These are phyloP conservation scores for Drosophila nigrodunni DNA, from an alignment of 1,140 invertebrate genomes.

Conservation along the genomic window DNA sequence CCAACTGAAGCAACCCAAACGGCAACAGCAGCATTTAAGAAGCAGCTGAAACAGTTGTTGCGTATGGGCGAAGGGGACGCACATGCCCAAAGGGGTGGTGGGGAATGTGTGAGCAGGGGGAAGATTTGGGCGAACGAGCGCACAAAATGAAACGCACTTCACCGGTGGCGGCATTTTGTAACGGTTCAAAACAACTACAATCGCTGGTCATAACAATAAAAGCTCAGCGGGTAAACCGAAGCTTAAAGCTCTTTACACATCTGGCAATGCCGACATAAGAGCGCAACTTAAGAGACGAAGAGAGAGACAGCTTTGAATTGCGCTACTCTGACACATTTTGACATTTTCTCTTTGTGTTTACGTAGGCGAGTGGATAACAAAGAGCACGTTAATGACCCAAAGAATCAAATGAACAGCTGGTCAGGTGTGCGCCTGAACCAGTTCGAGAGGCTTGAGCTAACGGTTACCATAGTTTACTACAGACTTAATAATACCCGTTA, in stretches of 20 bases:
- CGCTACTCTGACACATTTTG: not conserved
- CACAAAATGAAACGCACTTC: constrained; percentile 19
- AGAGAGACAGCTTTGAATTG: constrained; percentile 20
- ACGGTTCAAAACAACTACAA: constrained; percentile 40
- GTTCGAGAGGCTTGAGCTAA: not conserved
- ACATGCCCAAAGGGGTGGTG: not conserved
- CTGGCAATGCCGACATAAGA: constrained; percentile 51
- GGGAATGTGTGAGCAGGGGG: not conserved
- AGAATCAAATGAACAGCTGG: not conserved
- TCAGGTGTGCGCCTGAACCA: not conserved
- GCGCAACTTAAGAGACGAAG: not conserved
- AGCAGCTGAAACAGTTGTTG: constrained; percentile 48
- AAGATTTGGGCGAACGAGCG: not conserved
- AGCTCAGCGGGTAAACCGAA: constrained; percentile 41
- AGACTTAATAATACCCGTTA: too few relatives aligned
- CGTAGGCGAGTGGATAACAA: constrained; percentile 31
- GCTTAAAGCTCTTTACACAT: constrained; percentile 11
- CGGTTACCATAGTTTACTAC: too few relatives aligned
- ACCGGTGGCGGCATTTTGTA: constrained; percentile 47
- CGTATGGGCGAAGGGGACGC: not conserved
- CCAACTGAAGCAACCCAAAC: constrained; percentile 68
- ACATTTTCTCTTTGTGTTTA: constrained; percentile 49
- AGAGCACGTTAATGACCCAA: constrained; percentile 22
- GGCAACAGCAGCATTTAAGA: constrained; percentile 67
- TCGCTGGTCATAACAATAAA: constrained; percentile 15